These are phyloP conservation scores for Anomalospiza imberbis DNA, from an alignment of 2,797 vertebrate genomes.

Conservation along the genomic window DNA sequence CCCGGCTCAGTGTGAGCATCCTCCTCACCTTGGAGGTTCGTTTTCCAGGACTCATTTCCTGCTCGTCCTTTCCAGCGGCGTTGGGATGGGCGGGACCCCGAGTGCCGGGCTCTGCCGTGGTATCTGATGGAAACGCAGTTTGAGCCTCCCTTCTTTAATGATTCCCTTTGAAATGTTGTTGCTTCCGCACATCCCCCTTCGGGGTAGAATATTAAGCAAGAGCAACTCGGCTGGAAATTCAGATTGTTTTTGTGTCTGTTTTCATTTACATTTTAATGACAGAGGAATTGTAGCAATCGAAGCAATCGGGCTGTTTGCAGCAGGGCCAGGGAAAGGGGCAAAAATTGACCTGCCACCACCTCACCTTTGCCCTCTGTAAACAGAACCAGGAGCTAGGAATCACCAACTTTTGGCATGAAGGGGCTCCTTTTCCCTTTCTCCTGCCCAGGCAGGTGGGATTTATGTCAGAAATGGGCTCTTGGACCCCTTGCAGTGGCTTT, in stretches of 20 bases:
- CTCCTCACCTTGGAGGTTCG: not conserved
- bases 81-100: not conserved
- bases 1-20: accelerated
- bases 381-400: not conserved
- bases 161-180: constrained; percentile 70
- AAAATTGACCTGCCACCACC: not conserved
- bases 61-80: not conserved
- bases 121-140: constrained; percentile 52
- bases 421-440: not conserved
- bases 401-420: not conserved
- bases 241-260: constrained; percentile 67
- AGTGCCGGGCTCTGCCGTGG: not conserved
- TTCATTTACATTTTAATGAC: constrained; percentile 70
- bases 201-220: constrained; percentile 70
- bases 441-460: not conserved
- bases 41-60: not conserved
- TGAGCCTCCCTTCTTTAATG: constrained; percentile 65
- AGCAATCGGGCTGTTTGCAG: constrained; percentile 14
- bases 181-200: constrained; percentile 61
- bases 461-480: not conserved
- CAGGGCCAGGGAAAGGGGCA: not conserved
- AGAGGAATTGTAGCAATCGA: not conserved
- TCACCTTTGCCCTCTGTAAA: not conserved
- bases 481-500: not conserved
- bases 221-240: constrained; percentile 69